Conservation (phyloP, 1,140 invertebrate genomes). For the Whitmania pigra region DNA sequence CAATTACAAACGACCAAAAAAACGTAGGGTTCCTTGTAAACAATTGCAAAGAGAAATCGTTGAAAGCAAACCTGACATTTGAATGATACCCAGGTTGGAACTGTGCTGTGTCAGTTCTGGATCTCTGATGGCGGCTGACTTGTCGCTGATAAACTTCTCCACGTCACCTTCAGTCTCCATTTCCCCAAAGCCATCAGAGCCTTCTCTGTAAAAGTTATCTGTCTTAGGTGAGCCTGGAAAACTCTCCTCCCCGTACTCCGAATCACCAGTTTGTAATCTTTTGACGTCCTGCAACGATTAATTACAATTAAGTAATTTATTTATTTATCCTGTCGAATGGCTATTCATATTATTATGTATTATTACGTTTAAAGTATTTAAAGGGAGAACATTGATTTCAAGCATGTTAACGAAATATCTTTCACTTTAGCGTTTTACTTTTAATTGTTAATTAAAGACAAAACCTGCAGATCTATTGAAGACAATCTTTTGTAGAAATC, state of each 20-base stretch:
- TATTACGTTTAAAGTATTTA: too few relatives aligned
- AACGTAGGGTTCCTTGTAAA: too few relatives aligned
- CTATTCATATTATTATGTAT: too few relatives aligned
- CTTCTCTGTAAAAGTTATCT: not conserved
- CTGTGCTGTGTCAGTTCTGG: constrained; percentile 6
- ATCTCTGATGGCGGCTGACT: not conserved
- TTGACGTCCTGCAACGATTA: not conserved
- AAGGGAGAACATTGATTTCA: not conserved
- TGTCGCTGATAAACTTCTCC: too few relatives aligned
- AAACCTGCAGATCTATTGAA: not conserved
- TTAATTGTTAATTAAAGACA: too few relatives aligned
- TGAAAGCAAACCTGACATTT: not conserved
- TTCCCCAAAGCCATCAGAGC: not conserved
- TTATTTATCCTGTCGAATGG: too few relatives aligned
- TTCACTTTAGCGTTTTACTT: too few relatives aligned
- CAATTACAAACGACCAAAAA: too few relatives aligned
- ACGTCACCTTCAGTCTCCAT: not conserved
- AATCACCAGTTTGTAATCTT: too few relatives aligned
- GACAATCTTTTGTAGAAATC: constrained; percentile 12
- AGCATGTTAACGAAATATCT: too few relatives aligned
- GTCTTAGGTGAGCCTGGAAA: not conserved
- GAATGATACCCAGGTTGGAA: not conserved
- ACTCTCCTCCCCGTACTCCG: too few relatives aligned
- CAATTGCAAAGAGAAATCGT: too few relatives aligned
- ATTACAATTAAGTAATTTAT: not conserved